Evolutionary conservation across 2,113 vertebrate species (phyloP).

Genomic region (Tautogolabrus adspersus): DNA sequence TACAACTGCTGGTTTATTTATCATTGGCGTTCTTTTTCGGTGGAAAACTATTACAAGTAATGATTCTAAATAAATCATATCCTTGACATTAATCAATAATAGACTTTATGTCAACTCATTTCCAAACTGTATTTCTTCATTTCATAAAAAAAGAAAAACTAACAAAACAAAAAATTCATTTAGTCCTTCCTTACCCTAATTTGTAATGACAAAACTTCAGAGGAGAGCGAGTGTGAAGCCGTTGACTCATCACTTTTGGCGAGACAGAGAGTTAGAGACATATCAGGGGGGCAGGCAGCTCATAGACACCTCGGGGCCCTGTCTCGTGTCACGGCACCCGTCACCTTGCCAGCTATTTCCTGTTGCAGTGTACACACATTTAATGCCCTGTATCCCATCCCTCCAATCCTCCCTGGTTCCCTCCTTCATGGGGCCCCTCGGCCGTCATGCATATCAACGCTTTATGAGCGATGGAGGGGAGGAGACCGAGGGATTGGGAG

Average conservation of each 20-base stretch:
- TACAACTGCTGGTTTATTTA: no score
- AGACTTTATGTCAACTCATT: no score
- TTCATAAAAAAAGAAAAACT: no score
- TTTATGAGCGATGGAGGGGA: constrained; percentile 70
- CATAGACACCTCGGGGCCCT: constrained; percentile 51
- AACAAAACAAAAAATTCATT: background rate
- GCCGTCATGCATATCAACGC: constrained; percentile 85
- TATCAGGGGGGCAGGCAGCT: constrained; percentile 31
- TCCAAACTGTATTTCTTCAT: no score
- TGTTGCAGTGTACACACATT: constrained; percentile 79
- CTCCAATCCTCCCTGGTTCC: constrained; percentile 60
- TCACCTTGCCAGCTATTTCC: constrained; percentile 81
- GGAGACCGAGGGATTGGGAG: constrained; percentile 65
- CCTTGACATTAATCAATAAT: no score
- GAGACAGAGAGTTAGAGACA: constrained; percentile 30
- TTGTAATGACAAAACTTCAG: constrained; percentile 27
- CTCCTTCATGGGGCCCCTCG: constrained; percentile 66
- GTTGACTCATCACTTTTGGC: constrained; percentile 46
- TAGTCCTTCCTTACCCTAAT: background rate
- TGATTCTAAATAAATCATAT: no score
- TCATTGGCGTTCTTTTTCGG: no score
- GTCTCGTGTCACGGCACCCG: constrained; percentile 78
- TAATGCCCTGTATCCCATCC: constrained; percentile 75
- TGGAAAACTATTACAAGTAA: no score
- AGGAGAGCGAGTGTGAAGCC: constrained; percentile 16